Evolutionary conservation across 2,888 invertebrate genomes (phyloP).

Genomic region (Euphydryas editha): DNA sequence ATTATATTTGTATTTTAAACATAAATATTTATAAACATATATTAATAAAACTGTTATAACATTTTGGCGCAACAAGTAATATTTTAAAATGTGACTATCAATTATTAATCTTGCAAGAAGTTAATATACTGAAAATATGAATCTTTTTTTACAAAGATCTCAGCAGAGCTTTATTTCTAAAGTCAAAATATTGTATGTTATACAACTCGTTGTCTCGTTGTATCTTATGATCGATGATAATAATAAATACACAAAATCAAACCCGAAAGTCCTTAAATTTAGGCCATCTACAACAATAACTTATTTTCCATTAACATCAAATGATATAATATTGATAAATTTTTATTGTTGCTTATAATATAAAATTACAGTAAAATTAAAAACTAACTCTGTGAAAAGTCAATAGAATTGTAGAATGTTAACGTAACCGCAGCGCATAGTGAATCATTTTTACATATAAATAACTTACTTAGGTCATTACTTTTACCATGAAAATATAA

Average conservation of each 20-base stretch:
- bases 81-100: too few relatives aligned
- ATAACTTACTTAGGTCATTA: slow-evolving; percentile 2
- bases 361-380: slow-evolving; percentile 6
- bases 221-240: neutral
- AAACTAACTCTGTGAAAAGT: neutral
- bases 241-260: neutral
- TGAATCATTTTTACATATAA: neutral
- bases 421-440: neutral
- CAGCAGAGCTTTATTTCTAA: neutral
- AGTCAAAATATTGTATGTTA: neutral
- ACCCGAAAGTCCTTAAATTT: neutral
- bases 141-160: too few relatives aligned
- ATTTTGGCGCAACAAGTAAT: too few relatives aligned
- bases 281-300: neutral
- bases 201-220: neutral
- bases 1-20: too few relatives aligned
- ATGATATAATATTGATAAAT: neutral
- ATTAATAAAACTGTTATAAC: too few relatives aligned
- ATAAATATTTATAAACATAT: too few relatives aligned
- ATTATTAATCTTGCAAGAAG: too few relatives aligned
- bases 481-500: neutral
- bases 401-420: slow-evolving; percentile 1
- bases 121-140: too few relatives aligned
- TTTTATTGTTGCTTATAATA: neutral
- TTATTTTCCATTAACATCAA: neutral